Evolutionary conservation across 2,797 vertebrate genomes (phyloP).

Genomic region (Chelon labrosus): DNA sequence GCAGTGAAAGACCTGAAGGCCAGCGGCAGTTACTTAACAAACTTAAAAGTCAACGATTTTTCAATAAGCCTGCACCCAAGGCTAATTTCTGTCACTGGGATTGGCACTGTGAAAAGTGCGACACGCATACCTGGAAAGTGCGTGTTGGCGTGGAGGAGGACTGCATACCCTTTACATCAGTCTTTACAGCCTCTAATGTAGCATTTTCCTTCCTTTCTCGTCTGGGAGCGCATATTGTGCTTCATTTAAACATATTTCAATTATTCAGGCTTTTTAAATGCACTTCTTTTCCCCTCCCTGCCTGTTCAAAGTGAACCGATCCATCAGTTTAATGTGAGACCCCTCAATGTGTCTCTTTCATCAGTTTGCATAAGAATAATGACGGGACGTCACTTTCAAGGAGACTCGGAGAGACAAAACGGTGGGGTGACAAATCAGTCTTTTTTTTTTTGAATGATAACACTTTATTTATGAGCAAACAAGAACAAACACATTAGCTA

Average conservation of each 20-base stretch:
- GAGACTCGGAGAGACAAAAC: slow-evolving; percentile 67
- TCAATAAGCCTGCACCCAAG: slow-evolving; percentile 79
- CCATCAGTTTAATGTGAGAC: slow-evolving; percentile 68
- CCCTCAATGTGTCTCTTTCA: slow-evolving; percentile 75
- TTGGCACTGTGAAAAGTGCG: slow-evolving; percentile 51
- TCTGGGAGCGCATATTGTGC: background rate
- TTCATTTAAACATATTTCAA: slow-evolving; percentile 20
- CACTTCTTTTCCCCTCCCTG: slow-evolving; percentile 24
- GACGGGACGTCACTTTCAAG: slow-evolving; percentile 73
- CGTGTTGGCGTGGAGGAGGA: slow-evolving; percentile 24
- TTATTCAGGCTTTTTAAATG: slow-evolving; percentile 15
- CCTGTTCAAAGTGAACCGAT: slow-evolving; percentile 55
- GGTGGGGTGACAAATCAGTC: slow-evolving; percentile 61
- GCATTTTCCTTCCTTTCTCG: slow-evolving; percentile 4
- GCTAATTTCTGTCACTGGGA: slow-evolving; percentile 72
- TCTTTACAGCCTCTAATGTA: slow-evolving; percentile 3
- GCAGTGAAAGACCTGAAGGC: slow-evolving; percentile 71
- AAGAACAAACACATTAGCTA: slow-evolving; percentile 40
- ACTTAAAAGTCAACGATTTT: slow-evolving; percentile 85
- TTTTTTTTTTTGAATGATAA: slow-evolving; percentile 56
- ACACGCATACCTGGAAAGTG: slow-evolving; percentile 54
- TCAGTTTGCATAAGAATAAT: slow-evolving; percentile 79
- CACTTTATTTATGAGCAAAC: slow-evolving; percentile 67
- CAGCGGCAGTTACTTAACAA: slow-evolving; percentile 79
- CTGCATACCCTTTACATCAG: slow-evolving; percentile 31